phyloP scores from a whole-genome alignment of 1,140 invertebrate species.

The Saxidomus purpurata region DNA sequence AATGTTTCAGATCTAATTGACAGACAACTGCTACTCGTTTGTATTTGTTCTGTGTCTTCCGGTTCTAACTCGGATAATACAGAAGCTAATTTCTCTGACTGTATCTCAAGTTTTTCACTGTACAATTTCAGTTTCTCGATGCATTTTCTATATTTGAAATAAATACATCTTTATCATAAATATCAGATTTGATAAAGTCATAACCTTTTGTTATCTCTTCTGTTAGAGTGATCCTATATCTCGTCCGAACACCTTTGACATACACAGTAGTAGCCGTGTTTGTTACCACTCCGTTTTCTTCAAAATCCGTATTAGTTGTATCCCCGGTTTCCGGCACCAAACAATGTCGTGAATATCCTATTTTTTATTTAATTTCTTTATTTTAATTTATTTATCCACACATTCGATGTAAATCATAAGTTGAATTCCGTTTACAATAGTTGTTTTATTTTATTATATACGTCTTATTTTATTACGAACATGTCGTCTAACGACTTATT shows the following conservation, averaged over 20 bases:
- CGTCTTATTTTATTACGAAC: too few relatives aligned
- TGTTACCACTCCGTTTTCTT: too few relatives aligned
- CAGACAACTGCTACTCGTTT: neutral
- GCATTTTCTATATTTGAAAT: neutral
- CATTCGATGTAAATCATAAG: too few relatives aligned
- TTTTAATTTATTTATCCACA: too few relatives aligned
- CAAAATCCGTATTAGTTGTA: neutral
- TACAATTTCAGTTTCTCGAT: neutral
- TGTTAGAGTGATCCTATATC: neutral
- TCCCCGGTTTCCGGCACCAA: neutral
- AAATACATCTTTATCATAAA: neutral
- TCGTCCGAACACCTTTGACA: neutral
- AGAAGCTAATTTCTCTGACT: neutral
- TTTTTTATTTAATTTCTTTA: neutral
- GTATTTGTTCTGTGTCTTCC: neutral
- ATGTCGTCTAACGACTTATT: too few relatives aligned
- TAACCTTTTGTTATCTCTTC: neutral
- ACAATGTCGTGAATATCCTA: neutral
- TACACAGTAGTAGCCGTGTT: neutral
- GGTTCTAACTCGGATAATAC: neutral
- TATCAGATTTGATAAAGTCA: neutral
- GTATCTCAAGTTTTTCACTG: neutral
- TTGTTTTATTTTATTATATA: too few relatives aligned
- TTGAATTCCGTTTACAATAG: too few relatives aligned
- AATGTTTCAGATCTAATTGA: neutral